A percentile compares a stretch with the other conserved stretches of the same genome.
These are phyloP conservation scores for Cotesia chilonis DNA, from an alignment of 1,140 invertebrate species.

Conservation along the genomic window DNA sequence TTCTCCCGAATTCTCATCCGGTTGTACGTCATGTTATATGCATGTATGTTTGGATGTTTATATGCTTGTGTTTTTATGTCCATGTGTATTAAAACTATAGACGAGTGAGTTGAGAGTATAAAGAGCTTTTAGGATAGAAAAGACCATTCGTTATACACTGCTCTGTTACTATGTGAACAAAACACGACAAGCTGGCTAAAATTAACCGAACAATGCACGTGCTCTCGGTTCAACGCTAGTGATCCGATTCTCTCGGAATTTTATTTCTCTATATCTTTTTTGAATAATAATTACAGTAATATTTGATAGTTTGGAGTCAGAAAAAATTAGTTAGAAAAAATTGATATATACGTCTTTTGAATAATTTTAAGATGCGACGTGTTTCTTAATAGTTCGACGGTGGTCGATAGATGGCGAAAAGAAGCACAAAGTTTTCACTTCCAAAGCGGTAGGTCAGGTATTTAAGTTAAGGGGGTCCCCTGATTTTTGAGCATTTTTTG, in stretches of 20 bases:
- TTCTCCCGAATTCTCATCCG: conserved; percentile 24
- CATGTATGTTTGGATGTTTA: conserved; percentile 18
- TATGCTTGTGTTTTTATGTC: background rate
- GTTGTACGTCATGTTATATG: conserved; percentile 19
- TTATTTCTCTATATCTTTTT: conserved; percentile 9
- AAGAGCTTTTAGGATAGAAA: conserved; percentile 29
- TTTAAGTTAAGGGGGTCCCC: too few relatives aligned
- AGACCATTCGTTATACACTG: conserved; percentile 30
- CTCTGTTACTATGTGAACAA: conserved; percentile 31
- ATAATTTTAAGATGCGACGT: too few relatives aligned
- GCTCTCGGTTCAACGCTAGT: conserved; percentile 38
- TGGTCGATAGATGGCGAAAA: too few relatives aligned
- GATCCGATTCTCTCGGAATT: conserved; percentile 31
- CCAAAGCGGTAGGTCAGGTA: too few relatives aligned
- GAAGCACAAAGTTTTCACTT: too few relatives aligned
- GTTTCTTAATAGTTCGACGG: too few relatives aligned
- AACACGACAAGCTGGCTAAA: conserved; percentile 41
- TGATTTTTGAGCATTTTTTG: too few relatives aligned
- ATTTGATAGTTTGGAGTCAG: too few relatives aligned
- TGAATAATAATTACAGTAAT: too few relatives aligned
- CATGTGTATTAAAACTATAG: background rate
- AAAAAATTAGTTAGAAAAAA: too few relatives aligned
- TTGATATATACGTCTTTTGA: too few relatives aligned
- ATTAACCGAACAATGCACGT: conserved; percentile 45
- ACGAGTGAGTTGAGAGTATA: conserved; percentile 14